Conservation (phyloP, 2,888 invertebrate genomes). For the Cancer borealis region DNA sequence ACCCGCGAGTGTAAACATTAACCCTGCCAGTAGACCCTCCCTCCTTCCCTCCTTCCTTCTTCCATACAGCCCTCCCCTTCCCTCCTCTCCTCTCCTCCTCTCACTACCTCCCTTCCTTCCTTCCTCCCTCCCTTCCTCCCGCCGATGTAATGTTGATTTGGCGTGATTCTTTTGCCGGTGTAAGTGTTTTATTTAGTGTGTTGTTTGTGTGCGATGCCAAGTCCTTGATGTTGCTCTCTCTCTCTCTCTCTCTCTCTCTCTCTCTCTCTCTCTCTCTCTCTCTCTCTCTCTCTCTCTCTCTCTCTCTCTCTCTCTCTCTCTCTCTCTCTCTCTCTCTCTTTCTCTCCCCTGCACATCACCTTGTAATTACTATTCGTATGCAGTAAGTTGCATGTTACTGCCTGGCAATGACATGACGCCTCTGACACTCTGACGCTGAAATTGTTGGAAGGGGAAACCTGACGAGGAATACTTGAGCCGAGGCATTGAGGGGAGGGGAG, state of each 20-base stretch:
- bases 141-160: neutral
- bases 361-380: neutral
- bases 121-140: neutral
- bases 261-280: too few relatives aligned
- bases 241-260: neutral
- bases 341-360: neutral
- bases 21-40: neutral
- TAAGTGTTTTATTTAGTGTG: neutral
- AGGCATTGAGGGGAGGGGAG: too few relatives aligned
- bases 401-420: neutral
- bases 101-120: neutral
- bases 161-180: neutral
- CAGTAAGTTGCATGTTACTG: neutral
- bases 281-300: too few relatives aligned
- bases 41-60: neutral
- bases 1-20: neutral
- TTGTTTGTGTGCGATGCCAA: neutral
- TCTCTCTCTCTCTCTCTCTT: too few relatives aligned
- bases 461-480: too few relatives aligned
- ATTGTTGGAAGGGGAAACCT: too few relatives aligned
- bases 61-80: neutral
- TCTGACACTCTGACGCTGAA: neutral
- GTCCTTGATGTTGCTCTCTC: neutral
- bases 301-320: too few relatives aligned
- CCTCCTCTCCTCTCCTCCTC: neutral